A percentile compares a stretch with the other conserved stretches of the same genome.
Conservation (phyloP, 2,113 vertebrate species). For the Amblyornis subalaris region DNA sequence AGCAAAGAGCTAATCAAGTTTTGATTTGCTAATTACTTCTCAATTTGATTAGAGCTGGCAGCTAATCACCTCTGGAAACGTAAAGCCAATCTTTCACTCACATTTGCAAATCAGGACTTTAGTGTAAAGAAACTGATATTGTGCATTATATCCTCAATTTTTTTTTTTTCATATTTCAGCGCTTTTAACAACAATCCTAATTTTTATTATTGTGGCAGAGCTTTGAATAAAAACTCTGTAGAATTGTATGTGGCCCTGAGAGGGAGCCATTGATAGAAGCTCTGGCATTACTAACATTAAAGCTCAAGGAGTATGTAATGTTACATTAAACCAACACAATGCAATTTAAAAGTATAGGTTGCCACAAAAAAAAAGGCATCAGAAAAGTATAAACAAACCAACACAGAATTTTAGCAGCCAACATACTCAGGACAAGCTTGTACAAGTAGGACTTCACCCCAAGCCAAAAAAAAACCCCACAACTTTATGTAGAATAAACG, state of each 20-base stretch:
- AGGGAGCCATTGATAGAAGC: neutral
- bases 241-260: neutral
- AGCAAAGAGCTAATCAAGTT: slow-evolving; percentile 84
- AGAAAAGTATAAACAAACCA: neutral
- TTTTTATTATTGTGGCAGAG: slow-evolving; percentile 13
- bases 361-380: neutral
- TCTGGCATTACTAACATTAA: neutral
- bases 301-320: neutral
- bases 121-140: slow-evolving; percentile 48
- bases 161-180: slow-evolving; percentile 17
- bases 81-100: slow-evolving; percentile 80
- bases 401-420: neutral
- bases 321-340: slow-evolving; percentile 55
- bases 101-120: slow-evolving; percentile 68
- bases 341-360: slow-evolving; percentile 19
- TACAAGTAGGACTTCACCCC: neutral
- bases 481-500: neutral
- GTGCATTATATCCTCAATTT: slow-evolving; percentile 22
- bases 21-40: slow-evolving; percentile 85
- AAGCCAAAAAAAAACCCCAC: neutral
- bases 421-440: neutral
- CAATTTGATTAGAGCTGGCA: slow-evolving; percentile 85
- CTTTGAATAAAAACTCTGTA: slow-evolving; percentile 10
- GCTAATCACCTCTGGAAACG: slow-evolving; percentile 78
- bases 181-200: slow-evolving; percentile 32